Evolutionary conservation across 2,888 invertebrate species (phyloP).

Genomic region (Argynnis bischoffii): DNA sequence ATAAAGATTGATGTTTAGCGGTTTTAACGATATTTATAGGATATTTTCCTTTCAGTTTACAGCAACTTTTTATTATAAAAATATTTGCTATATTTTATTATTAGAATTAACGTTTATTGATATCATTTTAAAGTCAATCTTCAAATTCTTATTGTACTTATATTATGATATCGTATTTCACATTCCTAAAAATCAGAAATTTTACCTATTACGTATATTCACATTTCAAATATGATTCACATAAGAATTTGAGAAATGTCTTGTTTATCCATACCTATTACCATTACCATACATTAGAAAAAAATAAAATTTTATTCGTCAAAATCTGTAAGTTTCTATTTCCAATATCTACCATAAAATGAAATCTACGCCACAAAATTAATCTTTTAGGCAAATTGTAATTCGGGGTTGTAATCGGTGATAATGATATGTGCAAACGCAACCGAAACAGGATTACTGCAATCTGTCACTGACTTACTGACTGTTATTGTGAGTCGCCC

Average conservation of each 20-base stretch:
- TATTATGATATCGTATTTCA: too few relatives aligned
- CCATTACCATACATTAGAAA: too few relatives aligned
- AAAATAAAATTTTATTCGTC: too few relatives aligned
- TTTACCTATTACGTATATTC: too few relatives aligned
- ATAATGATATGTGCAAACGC: conserved; percentile 46
- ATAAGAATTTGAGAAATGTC: too few relatives aligned
- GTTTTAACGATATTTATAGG: conserved; percentile 12
- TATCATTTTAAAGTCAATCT: too few relatives aligned
- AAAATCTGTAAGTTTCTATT: too few relatives aligned
- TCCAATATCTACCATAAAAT: neutral
- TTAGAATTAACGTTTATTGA: too few relatives aligned
- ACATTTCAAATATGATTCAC: too few relatives aligned
- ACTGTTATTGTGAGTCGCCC: conserved; percentile 28
- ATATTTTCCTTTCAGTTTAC: conserved; percentile 4
- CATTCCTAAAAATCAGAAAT: too few relatives aligned
- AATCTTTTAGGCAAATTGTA: conserved; percentile 13
- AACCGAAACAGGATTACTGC: conserved; percentile 44
- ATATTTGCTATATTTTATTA: neutral
- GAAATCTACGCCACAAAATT: neutral
- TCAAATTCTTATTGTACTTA: too few relatives aligned
- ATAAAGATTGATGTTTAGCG: conserved; percentile 50
- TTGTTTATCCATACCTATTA: too few relatives aligned
- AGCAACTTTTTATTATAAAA: neutral
- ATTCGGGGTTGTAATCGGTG: conserved; percentile 42
- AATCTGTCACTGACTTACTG: conserved; percentile 52